phyloP scores from a whole-genome alignment of 2,113 vertebrate genomes.

The Calcarius ornatus region DNA sequence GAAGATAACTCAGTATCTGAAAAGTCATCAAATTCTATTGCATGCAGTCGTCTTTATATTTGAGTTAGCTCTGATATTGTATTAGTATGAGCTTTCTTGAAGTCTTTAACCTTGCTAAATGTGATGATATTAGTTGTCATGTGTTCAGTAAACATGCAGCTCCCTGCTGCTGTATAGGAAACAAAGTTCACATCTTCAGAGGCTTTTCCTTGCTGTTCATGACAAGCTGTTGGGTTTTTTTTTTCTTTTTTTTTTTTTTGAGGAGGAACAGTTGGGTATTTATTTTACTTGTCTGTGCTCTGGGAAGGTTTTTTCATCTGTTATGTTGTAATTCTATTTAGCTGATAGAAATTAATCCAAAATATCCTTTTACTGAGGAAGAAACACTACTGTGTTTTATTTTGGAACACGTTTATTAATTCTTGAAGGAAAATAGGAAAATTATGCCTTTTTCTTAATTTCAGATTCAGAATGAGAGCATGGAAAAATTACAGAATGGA shows the following conservation, averaged over 20 bases:
- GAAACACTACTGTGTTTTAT: not conserved
- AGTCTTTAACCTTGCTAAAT: not conserved
- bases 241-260: not conserved
- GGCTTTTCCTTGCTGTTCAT: not conserved
- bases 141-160: not conserved
- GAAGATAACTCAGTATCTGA: not conserved
- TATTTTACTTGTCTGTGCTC: not conserved
- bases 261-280: not conserved
- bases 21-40: not conserved
- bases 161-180: not conserved
- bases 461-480: conserved; percentile 55
- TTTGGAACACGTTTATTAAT: conserved; percentile 5
- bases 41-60: not conserved
- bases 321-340: not conserved
- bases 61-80: not conserved
- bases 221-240: not conserved
- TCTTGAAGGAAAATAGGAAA: not conserved
- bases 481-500: not conserved
- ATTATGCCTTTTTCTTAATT: conserved; percentile 30
- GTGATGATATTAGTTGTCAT: not conserved
- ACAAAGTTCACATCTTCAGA: not conserved
- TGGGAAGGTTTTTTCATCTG: not conserved
- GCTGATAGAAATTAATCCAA: not conserved
- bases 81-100: not conserved
- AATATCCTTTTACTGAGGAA: not conserved